Base-by-base conservation (phyloP, 2,113 vertebrate species). In the Turdus rufiventris region DNA sequence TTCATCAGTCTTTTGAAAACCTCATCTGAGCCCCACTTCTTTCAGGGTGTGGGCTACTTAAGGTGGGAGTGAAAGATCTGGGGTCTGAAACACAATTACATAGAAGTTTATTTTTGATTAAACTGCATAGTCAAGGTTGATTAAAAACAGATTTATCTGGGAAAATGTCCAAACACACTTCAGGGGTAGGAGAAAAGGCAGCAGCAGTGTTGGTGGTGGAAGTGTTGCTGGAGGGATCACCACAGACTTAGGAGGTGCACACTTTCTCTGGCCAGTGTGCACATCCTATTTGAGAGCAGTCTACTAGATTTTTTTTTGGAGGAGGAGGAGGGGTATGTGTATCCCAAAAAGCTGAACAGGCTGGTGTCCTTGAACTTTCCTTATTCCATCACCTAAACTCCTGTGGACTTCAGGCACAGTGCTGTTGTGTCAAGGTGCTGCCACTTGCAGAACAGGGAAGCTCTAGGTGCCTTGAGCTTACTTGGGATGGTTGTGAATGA, bases 401-500 rank as follows among this genome's bases (percentile, higher is more conserved):
- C 18, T 48, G 42, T 73, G 9, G 4, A 29, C 54, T 11, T 66
- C 20, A 63, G 4, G 45, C 0, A 0, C 25, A 11, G 16, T 0
- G 0, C 36, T 47, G 8, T 61, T 50, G 15, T 12, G 26, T 13
- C 1, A 2, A 65, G 56, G 33, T 33, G 21, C 8, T 9, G 23
- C 17, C 33, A 28, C 34, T n/a, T 65, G 31, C n/a, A 31, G 28
- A 40, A 9, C 60, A 14, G 40, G 28, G 25, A 53, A 43, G 33
- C 20, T 34, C 47, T 33, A 43, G 36, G 12, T 56, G 38, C 38
- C 38, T 38, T 38, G 38, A 38, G n/a, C 3, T 2, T 28, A 26
- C 18, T 28, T 31, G 45, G 38, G 24, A n/a, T 1, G 7, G 16
- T 53, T 85, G 88, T 45, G 40, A 65, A 28, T 47, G 14, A 21